These are phyloP conservation scores for Ectemnius lituratus DNA, from an alignment of 2,888 invertebrate species.

Conservation along the genomic window DNA sequence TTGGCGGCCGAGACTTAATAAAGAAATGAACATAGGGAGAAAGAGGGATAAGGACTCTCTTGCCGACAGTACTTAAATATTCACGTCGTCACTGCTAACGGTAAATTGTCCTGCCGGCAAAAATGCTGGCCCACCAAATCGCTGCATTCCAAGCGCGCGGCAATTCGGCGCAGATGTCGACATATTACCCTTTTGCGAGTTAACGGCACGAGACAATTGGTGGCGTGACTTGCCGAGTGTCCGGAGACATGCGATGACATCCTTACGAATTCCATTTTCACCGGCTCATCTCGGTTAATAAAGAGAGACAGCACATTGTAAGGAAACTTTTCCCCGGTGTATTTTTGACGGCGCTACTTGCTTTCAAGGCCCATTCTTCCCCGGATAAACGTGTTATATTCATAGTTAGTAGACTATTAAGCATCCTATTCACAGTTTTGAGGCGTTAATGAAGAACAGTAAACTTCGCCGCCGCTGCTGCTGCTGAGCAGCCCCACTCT, in stretches of 20 bases:
- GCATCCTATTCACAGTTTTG: background rate
- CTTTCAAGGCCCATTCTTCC: background rate
- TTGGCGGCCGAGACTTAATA: slow-evolving; percentile 17
- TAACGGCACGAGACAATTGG: slow-evolving; percentile 52
- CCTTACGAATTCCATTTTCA: slow-evolving; percentile 14
- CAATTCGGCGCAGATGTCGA: slow-evolving; percentile 44
- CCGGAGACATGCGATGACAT: slow-evolving; percentile 13
- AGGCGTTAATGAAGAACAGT: background rate
- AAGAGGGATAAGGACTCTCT: slow-evolving; percentile 16
- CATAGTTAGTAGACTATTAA: slow-evolving; percentile 15
- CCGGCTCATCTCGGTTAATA: background rate
- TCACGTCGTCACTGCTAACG: slow-evolving; percentile 41
- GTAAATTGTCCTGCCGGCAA: slow-evolving; percentile 31
- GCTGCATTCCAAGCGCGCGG: slow-evolving; percentile 26
- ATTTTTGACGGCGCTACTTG: no score
- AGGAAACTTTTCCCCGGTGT: no score
- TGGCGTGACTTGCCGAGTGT: slow-evolving; percentile 42
- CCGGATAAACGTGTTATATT: background rate
- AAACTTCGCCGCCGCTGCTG: background rate
- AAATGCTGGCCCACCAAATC: slow-evolving; percentile 20
- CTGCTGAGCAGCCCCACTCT: background rate
- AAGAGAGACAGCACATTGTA: no score
- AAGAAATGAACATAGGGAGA: slow-evolving; percentile 13
- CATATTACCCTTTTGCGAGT: slow-evolving; percentile 45
- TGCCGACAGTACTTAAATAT: slow-evolving; percentile 23